These are phyloP conservation scores for Sinodicranocentrus sp. DNA, from an alignment of 2,888 invertebrate genomes.

Conservation along the genomic window DNA sequence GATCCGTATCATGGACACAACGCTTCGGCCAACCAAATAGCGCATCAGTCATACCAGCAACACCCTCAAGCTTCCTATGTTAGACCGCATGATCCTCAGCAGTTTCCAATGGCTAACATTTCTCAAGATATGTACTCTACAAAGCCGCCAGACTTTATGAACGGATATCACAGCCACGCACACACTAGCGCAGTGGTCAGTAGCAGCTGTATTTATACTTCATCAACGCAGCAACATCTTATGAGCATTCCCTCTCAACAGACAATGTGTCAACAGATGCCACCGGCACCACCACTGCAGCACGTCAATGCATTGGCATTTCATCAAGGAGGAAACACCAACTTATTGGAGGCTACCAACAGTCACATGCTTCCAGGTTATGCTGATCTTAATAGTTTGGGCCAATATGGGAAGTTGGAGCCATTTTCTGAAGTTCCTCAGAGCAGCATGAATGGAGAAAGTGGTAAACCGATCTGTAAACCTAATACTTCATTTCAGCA, in stretches of 20 bases:
- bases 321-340: conserved; percentile 37
- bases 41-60: conserved; percentile 51
- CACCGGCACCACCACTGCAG: conserved; percentile 36
- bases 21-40: conserved; percentile 38
- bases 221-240: conserved; percentile 40
- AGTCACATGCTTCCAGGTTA: conserved; percentile 79
- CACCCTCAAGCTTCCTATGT: conserved; percentile 50
- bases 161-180: conserved; percentile 52
- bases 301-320: conserved; percentile 38
- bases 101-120: conserved; percentile 56
- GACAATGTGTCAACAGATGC: conserved; percentile 52
- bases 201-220: conserved; percentile 59
- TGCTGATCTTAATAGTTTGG: conserved; percentile 84
- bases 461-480: conserved; percentile 69
- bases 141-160: conserved; percentile 61
- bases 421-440: conserved; percentile 84
- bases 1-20: conserved; percentile 55
- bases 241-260: conserved; percentile 35
- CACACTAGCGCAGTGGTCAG: conserved; percentile 30
- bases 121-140: conserved; percentile 56
- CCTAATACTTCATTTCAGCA: conserved; percentile 67
- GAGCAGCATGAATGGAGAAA: conserved; percentile 77
- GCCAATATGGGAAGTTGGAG: conserved; percentile 84
- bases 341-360: conserved; percentile 34
- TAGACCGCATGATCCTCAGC: conserved; percentile 48